Evolutionary conservation across 2,888 invertebrate species (phyloP), one percentile per base, ranked within the genome.

Genomic region (Epicampocera succincta): DNA sequence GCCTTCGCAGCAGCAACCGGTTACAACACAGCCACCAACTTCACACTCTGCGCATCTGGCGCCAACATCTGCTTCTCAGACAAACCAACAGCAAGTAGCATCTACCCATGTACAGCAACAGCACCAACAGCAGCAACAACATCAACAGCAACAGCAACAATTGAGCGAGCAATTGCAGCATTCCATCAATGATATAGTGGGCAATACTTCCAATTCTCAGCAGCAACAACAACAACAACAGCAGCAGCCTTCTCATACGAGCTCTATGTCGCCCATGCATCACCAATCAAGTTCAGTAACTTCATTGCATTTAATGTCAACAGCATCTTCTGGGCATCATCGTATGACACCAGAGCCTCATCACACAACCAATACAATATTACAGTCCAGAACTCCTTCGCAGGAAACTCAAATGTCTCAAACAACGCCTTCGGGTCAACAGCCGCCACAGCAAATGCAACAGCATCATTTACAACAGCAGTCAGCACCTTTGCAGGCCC

Each of bases 181-280:
- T 88, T 91, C 91, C 87, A 90, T 91, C 83, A 90, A 89, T 82
- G 91, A 91, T 77, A 90, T 90, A 83, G 91, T 91, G 21, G 90
- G 91, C 19, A 87, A 89, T 83, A 80, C 84, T 25, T 83, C 86
- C 29, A 86, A 85, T 12, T 65, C 87, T 77, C 89, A 85, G 91
- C n/a, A n/a, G n/a, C n/a, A n/a, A n/a, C n/a, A n/a, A n/a, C n/a
- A n/a, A n/a, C 89, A 88, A 42, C 85, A 85, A 61, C 87, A 89
- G 50, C 88, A 88, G 71, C 85, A 84, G 33, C 21, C 83, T 15
- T 63, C 75, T 33, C 78, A 71, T 61, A 25, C 71, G 9, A 52
- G 71, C 25, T 83, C 84, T 38, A 75, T 84, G 82, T 71, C 84
- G 5, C 80, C 83, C 2, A 83, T 84, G 83, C 85, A 77, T 80